Conservation (phyloP, 2,797 vertebrate species). For the Australoheros facetus region DNA sequence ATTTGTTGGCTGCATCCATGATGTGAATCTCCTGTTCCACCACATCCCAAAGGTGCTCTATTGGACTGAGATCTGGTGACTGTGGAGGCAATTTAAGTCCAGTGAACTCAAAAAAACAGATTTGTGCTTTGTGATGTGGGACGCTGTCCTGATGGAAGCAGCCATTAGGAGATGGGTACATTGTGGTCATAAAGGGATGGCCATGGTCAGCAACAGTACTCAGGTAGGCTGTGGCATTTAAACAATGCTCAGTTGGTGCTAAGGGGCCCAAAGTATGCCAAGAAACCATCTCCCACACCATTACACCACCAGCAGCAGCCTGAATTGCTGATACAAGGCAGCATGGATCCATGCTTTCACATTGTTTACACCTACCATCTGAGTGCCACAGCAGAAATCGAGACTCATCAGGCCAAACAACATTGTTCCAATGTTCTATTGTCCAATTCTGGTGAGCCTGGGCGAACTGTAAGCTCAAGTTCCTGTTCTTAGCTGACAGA, state of each 20-base stretch:
- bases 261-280: neutral
- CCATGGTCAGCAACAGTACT: neutral
- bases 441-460: no score
- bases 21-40: neutral
- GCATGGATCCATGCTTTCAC: no score
- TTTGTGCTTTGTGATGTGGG: neutral
- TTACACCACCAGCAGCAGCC: neutral
- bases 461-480: no score
- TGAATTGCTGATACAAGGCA: no score
- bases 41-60: neutral
- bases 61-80: neutral
- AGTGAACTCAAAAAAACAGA: no score
- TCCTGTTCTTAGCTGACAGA: no score
- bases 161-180: no score
- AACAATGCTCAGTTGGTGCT: neutral
- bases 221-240: neutral
- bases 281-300: rapidly evolving
- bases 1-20: neutral
- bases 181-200: no score
- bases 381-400: no score
- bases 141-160: neutral
- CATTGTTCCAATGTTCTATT: neutral
- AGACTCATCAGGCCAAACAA: neutral
- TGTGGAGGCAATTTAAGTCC: neutral
- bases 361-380: no score